A percentile compares a stretch with the other conserved stretches of the same genome.
These are phyloP conservation scores for Hirtodrosophila trivittata DNA, from an alignment of 2,888 invertebrate species.

Conservation along the genomic window DNA sequence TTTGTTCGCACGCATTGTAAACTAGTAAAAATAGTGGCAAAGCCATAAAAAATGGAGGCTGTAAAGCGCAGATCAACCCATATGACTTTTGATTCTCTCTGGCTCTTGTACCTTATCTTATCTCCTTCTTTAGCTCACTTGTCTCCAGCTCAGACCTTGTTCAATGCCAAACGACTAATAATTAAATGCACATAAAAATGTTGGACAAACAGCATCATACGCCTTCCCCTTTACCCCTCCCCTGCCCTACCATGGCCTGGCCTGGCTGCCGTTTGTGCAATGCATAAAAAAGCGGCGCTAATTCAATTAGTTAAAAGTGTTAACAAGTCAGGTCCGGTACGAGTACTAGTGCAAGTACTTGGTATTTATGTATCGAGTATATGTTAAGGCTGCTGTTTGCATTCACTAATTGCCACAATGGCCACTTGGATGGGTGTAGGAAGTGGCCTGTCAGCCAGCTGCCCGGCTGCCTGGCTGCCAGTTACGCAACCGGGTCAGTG, in stretches of 20 bases:
- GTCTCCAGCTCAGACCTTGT: slow-evolving; percentile 6
- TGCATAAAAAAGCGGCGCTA: slow-evolving; percentile 55
- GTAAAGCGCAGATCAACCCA: slow-evolving; percentile 48
- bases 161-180: slow-evolving; percentile 48
- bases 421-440: slow-evolving; percentile 50
- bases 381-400: slow-evolving; percentile 37
- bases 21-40: slow-evolving; percentile 64
- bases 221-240: too few species aligned
- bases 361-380: slow-evolving; percentile 19
- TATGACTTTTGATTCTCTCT: slow-evolving; percentile 41
- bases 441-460: slow-evolving; percentile 42
- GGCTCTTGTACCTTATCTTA: slow-evolving; percentile 32
- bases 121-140: slow-evolving; percentile 13
- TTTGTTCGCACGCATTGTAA: slow-evolving; percentile 64
- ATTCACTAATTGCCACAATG: slow-evolving; percentile 64
- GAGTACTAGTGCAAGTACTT: slow-evolving; percentile 15
- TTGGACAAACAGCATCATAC: slow-evolving; percentile 42
- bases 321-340: slow-evolving; percentile 35
- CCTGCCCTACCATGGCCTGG: too few species aligned
- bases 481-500: slow-evolving; percentile 70
- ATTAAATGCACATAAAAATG: slow-evolving; percentile 61
- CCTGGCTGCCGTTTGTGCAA: slow-evolving; percentile 10
- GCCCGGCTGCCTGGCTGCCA: slow-evolving; percentile 26
- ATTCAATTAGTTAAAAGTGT: slow-evolving; percentile 69
- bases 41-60: slow-evolving; percentile 55